Base-by-base conservation (phyloP, 2,888 invertebrate species). In the Aphrophora alni region DNA sequence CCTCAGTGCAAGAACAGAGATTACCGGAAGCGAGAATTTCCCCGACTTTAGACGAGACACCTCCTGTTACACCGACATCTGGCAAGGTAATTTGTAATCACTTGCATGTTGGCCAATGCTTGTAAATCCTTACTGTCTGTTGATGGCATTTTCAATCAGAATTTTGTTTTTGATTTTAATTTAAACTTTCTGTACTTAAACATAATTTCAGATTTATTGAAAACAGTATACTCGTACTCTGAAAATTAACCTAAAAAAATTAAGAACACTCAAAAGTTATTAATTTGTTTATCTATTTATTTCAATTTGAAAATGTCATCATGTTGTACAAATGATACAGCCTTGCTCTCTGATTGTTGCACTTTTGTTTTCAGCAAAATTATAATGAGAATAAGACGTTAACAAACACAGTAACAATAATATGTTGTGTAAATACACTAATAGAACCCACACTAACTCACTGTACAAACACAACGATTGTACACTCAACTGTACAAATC, bases 1-100 rank as follows among this genome's bases (percentile, higher is more conserved):
- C 98, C 70, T 97, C 97, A 88, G 98, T 98, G 70, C 98, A 98
- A 91, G 98, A 98, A 89, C 97, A 98, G 89, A 93, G 97, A 85
- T 90, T 96, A 85, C 95, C 94, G 69, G 91, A 92, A 85, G 93
- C 93, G 59, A 90, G 92, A 85, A 89, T 90, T 84, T 94, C 91
- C 68, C 93, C 92, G 73, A 93, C 90, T 51, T 86, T 89, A 59
- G 90, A 90, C 80, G 91, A 92, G 85, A 90, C 91, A 86, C 88
- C 93, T 86, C 91, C 92, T 2, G 88, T 88, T 89, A 93, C 90
- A 68, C 91, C 91, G 85, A 91, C 90, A 84, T 89, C 92, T 51
- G 91, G 91, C 89, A 95, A 95, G 94, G 95, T 95, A 92, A 90
- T 86, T 84, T 38, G 51, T 24, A 12, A 33, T 27, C 68, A 38